Evolutionary conservation across 1,140 invertebrate species (phyloP), one percentile per base, ranked within the genome.

Genomic region (Eumaeus atala): DNA sequence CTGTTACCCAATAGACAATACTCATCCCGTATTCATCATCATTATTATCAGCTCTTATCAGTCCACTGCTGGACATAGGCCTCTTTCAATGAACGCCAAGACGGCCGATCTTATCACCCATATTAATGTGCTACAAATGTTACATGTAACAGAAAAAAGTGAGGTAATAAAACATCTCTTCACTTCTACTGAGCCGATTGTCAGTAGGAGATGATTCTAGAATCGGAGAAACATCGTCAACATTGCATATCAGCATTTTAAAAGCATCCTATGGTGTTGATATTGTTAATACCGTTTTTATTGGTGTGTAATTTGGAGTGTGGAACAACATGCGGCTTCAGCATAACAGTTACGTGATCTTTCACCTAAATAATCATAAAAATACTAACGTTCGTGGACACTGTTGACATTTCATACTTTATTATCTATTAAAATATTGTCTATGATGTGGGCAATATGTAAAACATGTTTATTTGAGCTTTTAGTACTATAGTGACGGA

Each of bases 261-360:
- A 35, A 50, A 50, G 33, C 34, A 14, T 50, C 28, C 2, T 34
- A 58, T n/a, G n/a, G 56, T 66, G 54, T 63, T 59, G 57, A 66
- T 54, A 66, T 63, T 70, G 74, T 74, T 72, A 76, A 75, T 79
- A 61, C 67, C 66, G 59, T 64, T 74, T 73, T 72, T 65, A 77
- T 71, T 65, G 61, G 68, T 70, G 68, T 70, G 72, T 77, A 74
- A 77, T 44, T 75, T 75, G 65, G 65, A 68, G 74, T 62, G 62
- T 72, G 61, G 16, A 62, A 54, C 40, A 11, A 9, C 33, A 36
- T 60, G 61, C 57, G 66, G 61, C 66, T 61, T 66, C 42, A 57
- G 54, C 58, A 34, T 72, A 54, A 63, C 56, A 21, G 37, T 63
- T 49, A 62, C 21, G 35, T 56, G 53, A 44, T 47, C 52, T 54